These are phyloP conservation scores for Leptinotarsa defecta DNA, from an alignment of 1,140 invertebrate species.

Conservation along the genomic window DNA sequence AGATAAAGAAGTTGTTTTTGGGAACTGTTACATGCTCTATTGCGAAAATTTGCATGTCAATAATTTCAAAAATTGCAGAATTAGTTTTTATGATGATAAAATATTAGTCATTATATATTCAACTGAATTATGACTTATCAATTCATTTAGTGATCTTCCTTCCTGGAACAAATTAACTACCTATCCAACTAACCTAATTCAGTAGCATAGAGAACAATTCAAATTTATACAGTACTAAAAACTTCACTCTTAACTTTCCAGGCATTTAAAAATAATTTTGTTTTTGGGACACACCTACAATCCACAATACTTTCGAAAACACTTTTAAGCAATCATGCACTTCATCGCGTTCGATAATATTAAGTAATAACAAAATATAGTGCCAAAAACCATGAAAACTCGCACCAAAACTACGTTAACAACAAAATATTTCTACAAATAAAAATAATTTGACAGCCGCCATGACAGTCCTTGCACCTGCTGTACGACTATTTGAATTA, in stretches of 20 bases:
- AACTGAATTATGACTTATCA: too few relatives aligned
- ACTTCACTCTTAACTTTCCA: background rate
- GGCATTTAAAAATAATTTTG: constrained; percentile 28
- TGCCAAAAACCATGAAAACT: background rate
- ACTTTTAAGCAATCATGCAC: constrained; percentile 14
- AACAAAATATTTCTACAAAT: constrained; percentile 4
- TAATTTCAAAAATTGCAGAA: too few relatives aligned
- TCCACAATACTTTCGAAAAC: constrained; percentile 13
- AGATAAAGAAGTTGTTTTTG: too few relatives aligned
- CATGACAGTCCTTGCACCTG: constrained; percentile 51
- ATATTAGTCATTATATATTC: too few relatives aligned
- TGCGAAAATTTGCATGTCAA: too few relatives aligned
- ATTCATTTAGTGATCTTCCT: too few relatives aligned
- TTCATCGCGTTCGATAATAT: background rate
- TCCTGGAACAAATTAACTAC: background rate
- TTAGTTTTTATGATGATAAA: too few relatives aligned
- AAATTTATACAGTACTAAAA: background rate
- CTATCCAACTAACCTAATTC: background rate
- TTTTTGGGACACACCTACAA: constrained; percentile 48
- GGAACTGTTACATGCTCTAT: too few relatives aligned
- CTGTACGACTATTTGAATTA: constrained; percentile 35
- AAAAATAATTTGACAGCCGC: constrained; percentile 50
- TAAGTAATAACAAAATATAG: background rate
- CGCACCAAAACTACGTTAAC: background rate
- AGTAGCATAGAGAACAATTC: background rate